Percentiles rank a stretch among this genome's conserved stretches.
Conservation (phyloP, 2,113 vertebrate species). For the Chaetorhynchus papuensis region DNA sequence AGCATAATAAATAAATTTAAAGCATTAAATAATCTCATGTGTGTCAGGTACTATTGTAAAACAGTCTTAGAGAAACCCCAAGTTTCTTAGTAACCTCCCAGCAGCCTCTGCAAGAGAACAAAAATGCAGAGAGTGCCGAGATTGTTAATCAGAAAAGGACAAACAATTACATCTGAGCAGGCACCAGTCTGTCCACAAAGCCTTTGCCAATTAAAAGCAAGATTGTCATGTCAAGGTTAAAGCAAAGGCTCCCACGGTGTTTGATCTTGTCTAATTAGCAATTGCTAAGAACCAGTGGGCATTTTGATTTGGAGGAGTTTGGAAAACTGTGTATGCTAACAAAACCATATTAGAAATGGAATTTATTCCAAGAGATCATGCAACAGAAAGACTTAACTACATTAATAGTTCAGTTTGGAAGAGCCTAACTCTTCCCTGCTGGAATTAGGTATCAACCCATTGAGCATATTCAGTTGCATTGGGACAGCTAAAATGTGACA, state of each 20-base stretch:
- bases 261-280: constrained; percentile 24
- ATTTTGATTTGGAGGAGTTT: background rate
- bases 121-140: background rate
- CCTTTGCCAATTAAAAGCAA: background rate
- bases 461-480: background rate
- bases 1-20: background rate
- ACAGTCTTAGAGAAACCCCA: background rate
- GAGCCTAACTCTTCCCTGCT: background rate
- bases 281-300: background rate
- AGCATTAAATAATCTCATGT: background rate
- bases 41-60: background rate
- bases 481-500: background rate
- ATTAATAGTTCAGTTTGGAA: background rate
- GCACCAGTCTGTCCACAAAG: background rate
- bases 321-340: background rate
- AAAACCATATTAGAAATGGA: background rate
- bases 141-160: background rate
- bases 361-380: background rate
- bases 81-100: background rate
- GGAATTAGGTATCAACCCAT: background rate
- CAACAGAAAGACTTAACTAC: background rate
- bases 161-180: background rate
- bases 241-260: background rate
- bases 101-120: background rate
- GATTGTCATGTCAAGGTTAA: background rate